These are phyloP conservation scores for Amblyornis subalaris DNA, from an alignment of 2,113 vertebrate genomes.

Conservation along the genomic window DNA sequence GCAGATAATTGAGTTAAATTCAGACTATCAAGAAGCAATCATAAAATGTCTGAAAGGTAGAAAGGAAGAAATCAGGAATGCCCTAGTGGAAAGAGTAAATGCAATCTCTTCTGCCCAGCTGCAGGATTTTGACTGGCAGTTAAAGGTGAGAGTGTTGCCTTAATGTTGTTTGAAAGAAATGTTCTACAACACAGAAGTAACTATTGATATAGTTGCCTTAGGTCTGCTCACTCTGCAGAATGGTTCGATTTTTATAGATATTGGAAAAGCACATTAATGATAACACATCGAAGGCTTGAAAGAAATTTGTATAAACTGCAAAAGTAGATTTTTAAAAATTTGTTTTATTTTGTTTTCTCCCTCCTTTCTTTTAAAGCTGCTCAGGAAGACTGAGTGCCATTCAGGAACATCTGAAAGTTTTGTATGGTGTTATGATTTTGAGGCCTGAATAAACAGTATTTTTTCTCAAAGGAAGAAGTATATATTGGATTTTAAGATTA, in stretches of 20 bases:
- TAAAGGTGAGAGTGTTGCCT: conserved; percentile 78
- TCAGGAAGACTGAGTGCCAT: rapidly evolving
- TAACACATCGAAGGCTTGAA: background rate
- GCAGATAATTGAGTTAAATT: conserved; percentile 70
- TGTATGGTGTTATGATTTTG: background rate
- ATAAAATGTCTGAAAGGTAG: conserved; percentile 81
- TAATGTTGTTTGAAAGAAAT: background rate
- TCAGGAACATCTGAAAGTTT: background rate
- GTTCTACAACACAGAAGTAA: background rate
- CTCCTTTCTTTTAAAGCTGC: background rate
- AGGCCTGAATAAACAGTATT: background rate
- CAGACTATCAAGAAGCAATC: conserved; percentile 70
- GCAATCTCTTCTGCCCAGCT: conserved; percentile 83
- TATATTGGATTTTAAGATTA: background rate
- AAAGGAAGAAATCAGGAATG: conserved; percentile 80
- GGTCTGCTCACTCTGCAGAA: background rate
- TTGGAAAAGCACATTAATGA: background rate
- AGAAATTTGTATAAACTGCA: background rate
- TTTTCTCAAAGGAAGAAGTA: background rate
- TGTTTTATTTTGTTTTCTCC: background rate
- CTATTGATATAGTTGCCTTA: background rate
- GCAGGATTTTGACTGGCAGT: conserved; percentile 95
- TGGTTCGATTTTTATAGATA: background rate
- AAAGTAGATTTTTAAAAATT: background rate
- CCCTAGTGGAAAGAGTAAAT: conserved; percentile 81